Evolutionary conservation across 2,113 vertebrate genomes (phyloP).

Genomic region (Penelope pileata): DNA sequence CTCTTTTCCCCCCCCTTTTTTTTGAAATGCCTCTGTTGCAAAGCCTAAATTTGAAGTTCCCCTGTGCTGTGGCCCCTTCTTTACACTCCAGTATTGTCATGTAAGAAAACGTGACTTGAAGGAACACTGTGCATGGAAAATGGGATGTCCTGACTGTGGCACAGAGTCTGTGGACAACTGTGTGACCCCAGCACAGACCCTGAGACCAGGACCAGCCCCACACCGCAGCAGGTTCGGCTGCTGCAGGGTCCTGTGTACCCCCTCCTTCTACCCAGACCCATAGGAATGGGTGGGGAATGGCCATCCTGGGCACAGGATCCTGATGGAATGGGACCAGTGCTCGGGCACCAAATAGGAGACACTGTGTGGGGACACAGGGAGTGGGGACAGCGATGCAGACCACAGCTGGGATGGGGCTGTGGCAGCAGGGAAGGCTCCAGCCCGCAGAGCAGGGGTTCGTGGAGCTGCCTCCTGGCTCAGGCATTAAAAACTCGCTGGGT

Average conservation of each 20-base stretch:
- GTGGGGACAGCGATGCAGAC: not conserved
- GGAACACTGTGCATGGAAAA: constrained; percentile 73
- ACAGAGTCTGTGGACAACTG: constrained; percentile 62
- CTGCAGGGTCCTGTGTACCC: not conserved
- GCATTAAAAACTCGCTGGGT: constrained; percentile 7
- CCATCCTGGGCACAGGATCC: rapidly evolving
- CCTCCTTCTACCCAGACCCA: not conserved
- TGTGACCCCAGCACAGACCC: constrained; percentile 58
- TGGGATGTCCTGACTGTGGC: constrained; percentile 73
- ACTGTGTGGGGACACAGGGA: rapidly evolving
- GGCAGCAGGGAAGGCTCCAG: not conserved
- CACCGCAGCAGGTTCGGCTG: constrained; percentile 25
- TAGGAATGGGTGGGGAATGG: not conserved
- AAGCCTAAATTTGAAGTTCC: constrained; percentile 66
- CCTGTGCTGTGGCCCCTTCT: constrained; percentile 58
- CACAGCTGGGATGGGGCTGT: not conserved
- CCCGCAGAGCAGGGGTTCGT: not conserved
- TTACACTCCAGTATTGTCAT: constrained; percentile 70
- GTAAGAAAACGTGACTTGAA: constrained; percentile 71
- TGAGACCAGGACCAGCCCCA: constrained; percentile 55
- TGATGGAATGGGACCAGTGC: not conserved
- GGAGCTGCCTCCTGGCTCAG: constrained; percentile 2
- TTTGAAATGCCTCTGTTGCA: constrained; percentile 18
- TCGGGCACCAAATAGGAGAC: rapidly evolving
- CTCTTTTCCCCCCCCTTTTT: not conserved